phyloP scores from a whole-genome alignment of 2,797 vertebrate genomes.

The Phrynocephalus guinanensis region DNA sequence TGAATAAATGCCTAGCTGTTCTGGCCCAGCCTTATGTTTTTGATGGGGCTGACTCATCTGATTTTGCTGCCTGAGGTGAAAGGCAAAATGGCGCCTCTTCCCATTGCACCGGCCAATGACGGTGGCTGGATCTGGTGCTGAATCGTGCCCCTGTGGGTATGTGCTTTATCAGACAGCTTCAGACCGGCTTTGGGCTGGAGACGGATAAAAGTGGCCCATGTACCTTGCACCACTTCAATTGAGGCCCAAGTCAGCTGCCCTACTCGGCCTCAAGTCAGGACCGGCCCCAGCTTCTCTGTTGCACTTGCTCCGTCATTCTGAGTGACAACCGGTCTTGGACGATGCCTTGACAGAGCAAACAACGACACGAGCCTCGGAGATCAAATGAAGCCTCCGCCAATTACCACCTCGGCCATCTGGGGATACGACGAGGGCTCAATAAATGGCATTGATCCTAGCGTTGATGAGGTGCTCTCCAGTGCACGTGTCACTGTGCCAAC shows the following conservation, averaged over 20 bases:
- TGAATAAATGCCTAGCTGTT: too few relatives aligned
- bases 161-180: background rate
- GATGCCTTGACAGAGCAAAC: slow-evolving; percentile 7
- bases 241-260: background rate
- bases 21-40: too few relatives aligned
- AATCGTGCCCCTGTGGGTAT: too few relatives aligned
- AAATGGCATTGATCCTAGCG: slow-evolving; percentile 36
- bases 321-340: background rate
- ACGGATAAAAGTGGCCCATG: background rate
- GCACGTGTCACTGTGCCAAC: background rate
- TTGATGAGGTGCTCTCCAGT: background rate
- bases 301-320: background rate
- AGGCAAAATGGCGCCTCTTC: too few relatives aligned
- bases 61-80: too few relatives aligned
- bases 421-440: background rate
- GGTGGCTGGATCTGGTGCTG: too few relatives aligned
- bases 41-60: too few relatives aligned
- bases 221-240: background rate
- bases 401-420: background rate
- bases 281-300: rapidly evolving
- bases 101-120: too few relatives aligned
- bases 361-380: slow-evolving; percentile 23
- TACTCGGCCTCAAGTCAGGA: rapidly evolving
- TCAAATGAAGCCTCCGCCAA: background rate
- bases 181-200: background rate